Percentiles rank a stretch among this genome's conserved stretches.
Conservation (phyloP, 2,113 vertebrate genomes). For the Macquaria australasica region DNA sequence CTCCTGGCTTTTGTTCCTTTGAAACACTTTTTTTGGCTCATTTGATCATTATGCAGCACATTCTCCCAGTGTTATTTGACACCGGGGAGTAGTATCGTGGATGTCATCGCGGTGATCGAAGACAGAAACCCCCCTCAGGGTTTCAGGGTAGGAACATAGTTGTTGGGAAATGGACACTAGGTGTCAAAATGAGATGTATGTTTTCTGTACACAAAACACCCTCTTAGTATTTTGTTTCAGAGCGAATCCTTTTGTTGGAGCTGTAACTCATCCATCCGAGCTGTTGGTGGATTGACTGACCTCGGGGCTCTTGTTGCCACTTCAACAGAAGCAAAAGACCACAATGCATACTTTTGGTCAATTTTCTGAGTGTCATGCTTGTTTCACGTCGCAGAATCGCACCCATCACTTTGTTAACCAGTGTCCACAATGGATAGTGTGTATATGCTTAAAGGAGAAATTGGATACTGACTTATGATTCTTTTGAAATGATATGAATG, state of each 20-base stretch:
- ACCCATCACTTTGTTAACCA: conserved; percentile 14
- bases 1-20: conserved; percentile 46
- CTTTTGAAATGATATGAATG: neutral
- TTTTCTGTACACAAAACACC: conserved; percentile 4
- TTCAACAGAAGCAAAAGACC: conserved; percentile 19
- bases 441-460: neutral
- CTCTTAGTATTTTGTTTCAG: conserved; percentile 4
- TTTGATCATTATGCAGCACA: conserved; percentile 20
- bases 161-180: conserved; percentile 11
- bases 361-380: conserved; percentile 7
- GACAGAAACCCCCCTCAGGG: neutral
- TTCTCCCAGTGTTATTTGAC: conserved; percentile 28
- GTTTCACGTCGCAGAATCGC: neutral
- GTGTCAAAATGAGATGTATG: conserved; percentile 11
- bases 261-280: conserved; percentile 45
- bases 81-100: conserved; percentile 21
- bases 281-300: conserved; percentile 54
- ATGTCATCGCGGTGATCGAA: conserved; percentile 1
- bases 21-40: conserved; percentile 32
- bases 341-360: conserved; percentile 24
- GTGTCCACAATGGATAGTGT: neutral
- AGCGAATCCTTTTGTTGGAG: conserved; percentile 39
- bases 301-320: conserved; percentile 25
- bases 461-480: neutral
- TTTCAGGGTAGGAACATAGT: neutral